Conservation (phyloP, 2,113 vertebrate genomes). For the human (Homo sapiens) region GRCh38 chr11:3255001-3255500, state of each 20-base stretch:
- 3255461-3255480: background rate
- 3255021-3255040: background rate
- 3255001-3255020: background rate
- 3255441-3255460: background rate
- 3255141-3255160: no score
- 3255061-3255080: background rate
- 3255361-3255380: background rate
- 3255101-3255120: background rate
- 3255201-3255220: rapidly evolving
- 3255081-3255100: background rate
- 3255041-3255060: background rate
- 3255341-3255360: background rate
- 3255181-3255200: no score
- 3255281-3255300: background rate
- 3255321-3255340: background rate
- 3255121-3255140: background rate
- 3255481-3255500: background rate
- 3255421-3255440: background rate
- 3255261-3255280: background rate
- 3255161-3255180: background rate
- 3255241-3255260: background rate
- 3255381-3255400: background rate
- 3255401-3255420: background rate
- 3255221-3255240: no score
- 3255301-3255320: background rate